These are phyloP conservation scores for Danaus chrysippus DNA, from an alignment of 2,888 invertebrate genomes.

Conservation along the genomic window DNA sequence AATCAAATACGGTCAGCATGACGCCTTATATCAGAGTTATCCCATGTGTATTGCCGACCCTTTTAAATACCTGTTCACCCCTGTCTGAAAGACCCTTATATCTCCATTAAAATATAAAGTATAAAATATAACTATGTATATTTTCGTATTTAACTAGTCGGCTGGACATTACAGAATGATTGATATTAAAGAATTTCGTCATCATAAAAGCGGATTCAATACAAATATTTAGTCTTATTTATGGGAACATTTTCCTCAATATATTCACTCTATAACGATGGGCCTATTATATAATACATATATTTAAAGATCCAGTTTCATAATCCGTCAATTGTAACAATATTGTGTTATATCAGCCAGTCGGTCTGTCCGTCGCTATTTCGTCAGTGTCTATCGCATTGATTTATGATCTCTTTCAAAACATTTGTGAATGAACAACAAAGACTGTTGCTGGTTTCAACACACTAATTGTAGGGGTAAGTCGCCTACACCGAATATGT, in stretches of 20 bases:
- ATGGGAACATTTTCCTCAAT: too few species aligned
- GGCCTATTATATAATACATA: slow-evolving; percentile 26
- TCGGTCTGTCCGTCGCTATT: slow-evolving; percentile 37
- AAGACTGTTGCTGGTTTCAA: slow-evolving; percentile 16
- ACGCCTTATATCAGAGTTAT: too few species aligned
- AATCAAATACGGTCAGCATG: too few species aligned
- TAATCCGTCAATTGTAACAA: slow-evolving; percentile 40
- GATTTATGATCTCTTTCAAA: slow-evolving; percentile 49
- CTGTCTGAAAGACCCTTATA: too few species aligned
- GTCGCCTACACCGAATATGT: not conserved
- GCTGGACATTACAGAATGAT: slow-evolving; percentile 16
- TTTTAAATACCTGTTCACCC: too few species aligned
- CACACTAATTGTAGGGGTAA: slow-evolving; percentile 22
- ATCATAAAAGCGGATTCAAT: slow-evolving; percentile 2
- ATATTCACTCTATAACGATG: slow-evolving; percentile 4
- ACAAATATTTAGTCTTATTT: not conserved
- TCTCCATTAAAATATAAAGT: too few species aligned
- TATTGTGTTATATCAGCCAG: slow-evolving; percentile 32
- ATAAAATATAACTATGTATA: too few species aligned
- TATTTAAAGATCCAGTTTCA: slow-evolving; percentile 31
- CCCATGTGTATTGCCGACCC: too few species aligned
- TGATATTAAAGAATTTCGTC: slow-evolving; percentile 10
- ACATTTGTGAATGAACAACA: slow-evolving; percentile 10
- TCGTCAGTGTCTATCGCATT: slow-evolving; percentile 59
- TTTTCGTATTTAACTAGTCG: too few species aligned